A percentile compares a stretch with the other conserved stretches of the same genome.
Evolutionary conservation across 2,113 vertebrate species (phyloP).

Genomic region (Pachyramphus minor): DNA sequence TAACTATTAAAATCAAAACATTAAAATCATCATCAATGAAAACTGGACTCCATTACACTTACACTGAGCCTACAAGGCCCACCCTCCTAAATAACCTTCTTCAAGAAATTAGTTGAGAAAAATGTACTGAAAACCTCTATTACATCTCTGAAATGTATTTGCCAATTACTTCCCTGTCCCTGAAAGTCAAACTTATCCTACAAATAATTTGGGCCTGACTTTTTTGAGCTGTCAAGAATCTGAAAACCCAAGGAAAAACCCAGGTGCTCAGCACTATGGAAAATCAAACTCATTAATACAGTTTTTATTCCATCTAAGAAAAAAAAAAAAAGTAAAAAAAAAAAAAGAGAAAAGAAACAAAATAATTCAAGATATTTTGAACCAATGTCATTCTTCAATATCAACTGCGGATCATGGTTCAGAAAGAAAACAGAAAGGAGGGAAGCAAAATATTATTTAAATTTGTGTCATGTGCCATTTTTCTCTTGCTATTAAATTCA

Average conservation of each 20-base stretch:
- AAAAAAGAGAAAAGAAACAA: neutral
- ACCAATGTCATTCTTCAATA: neutral
- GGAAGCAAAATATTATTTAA: conserved; percentile 22
- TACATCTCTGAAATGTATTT: neutral
- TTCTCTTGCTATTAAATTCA: conserved; percentile 49
- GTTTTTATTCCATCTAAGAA: neutral
- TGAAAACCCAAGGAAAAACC: neutral
- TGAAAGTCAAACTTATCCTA: neutral
- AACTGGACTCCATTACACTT: fast-evolving
- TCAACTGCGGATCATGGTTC: neutral
- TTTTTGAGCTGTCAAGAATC: neutral
- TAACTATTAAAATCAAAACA: neutral
- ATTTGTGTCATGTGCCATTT: conserved; percentile 56
- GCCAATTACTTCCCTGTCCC: neutral
- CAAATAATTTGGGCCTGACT: neutral
- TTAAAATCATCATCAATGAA: no score
- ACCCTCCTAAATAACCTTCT: neutral
- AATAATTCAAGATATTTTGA: neutral
- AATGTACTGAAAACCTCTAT: neutral
- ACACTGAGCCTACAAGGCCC: neutral
- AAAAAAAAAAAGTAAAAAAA: neutral
- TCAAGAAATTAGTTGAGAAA: neutral
- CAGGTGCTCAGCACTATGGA: neutral
- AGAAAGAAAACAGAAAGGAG: neutral
- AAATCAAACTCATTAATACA: neutral